Evolutionary conservation across 2,797 vertebrate genomes (phyloP).

Genomic region (Enteromius mattozi): DNA sequence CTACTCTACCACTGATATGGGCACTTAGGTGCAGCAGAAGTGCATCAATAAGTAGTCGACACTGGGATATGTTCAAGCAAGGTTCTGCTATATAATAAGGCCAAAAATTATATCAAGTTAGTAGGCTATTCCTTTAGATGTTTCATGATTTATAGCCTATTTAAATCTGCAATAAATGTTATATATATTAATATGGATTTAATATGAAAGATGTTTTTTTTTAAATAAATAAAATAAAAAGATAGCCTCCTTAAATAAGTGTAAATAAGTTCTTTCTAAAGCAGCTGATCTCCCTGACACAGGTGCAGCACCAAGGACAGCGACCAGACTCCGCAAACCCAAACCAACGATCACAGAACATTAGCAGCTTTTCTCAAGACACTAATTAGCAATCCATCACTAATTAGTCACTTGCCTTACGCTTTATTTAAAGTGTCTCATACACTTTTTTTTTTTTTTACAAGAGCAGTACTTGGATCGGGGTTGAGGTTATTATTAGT

Average conservation of each 20-base stretch:
- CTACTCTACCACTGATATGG: background rate
- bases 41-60: background rate
- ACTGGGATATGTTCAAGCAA: background rate
- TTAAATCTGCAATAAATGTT: background rate
- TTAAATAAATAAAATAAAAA: background rate
- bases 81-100: background rate
- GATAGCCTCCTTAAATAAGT: background rate
- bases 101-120: background rate
- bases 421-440: background rate
- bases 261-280: background rate
- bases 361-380: background rate
- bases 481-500: constrained; percentile 47
- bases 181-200: background rate
- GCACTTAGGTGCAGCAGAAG: background rate
- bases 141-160: background rate
- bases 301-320: constrained; percentile 80
- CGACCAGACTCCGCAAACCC: constrained; percentile 50
- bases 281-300: constrained; percentile 3
- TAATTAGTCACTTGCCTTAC: background rate
- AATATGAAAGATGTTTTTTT: background rate
- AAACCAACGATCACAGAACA: background rate
- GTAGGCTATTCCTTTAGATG: background rate
- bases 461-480: background rate
- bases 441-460: background rate
- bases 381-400: constrained; percentile 2